Conservation (phyloP, 1,140 invertebrate species). For the Meloidogyne floridensis region DNA sequence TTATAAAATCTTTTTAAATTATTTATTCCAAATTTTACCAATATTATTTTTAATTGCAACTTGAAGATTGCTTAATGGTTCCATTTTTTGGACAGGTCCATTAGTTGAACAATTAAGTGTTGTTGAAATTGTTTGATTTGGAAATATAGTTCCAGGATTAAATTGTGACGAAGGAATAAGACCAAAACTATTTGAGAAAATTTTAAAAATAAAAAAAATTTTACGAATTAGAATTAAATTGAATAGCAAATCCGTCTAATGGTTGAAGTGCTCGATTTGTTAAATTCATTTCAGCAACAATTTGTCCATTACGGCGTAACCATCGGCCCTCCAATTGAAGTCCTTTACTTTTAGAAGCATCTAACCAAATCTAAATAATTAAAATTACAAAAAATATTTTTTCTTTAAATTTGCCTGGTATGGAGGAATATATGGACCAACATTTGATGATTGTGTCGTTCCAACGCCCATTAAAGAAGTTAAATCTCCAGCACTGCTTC, state of each 20-base stretch:
- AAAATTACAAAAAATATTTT: neutral
- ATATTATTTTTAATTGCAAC: constrained; percentile 66
- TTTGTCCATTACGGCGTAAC: constrained; percentile 79
- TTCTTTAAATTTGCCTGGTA: constrained; percentile 65
- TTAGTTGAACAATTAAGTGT: constrained; percentile 78
- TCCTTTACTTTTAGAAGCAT: constrained; percentile 71
- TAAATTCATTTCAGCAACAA: constrained; percentile 93
- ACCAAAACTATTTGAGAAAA: constrained; percentile 77
- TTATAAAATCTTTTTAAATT: constrained; percentile 79
- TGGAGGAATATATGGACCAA: constrained; percentile 44
- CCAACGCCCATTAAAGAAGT: neutral
- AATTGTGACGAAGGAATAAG: constrained; percentile 81
- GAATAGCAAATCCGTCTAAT: constrained; percentile 92
- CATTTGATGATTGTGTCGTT: constrained; percentile 28
- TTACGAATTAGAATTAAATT: constrained; percentile 92
- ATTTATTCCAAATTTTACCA: neutral
- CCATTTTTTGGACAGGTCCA: constrained; percentile 94
- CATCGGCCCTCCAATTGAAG: constrained; percentile 95
- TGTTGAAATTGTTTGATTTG: constrained; percentile 80
- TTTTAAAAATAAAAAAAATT: constrained; percentile 9
- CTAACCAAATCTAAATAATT: constrained; percentile 53
- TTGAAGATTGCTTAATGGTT: constrained; percentile 92
- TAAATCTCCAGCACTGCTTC: neutral
- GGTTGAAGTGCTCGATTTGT: constrained; percentile 97
- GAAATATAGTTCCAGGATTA: constrained; percentile 79